Conservation (phyloP, 2,797 vertebrate species). For the Microcaecilia unicolor region DNA sequence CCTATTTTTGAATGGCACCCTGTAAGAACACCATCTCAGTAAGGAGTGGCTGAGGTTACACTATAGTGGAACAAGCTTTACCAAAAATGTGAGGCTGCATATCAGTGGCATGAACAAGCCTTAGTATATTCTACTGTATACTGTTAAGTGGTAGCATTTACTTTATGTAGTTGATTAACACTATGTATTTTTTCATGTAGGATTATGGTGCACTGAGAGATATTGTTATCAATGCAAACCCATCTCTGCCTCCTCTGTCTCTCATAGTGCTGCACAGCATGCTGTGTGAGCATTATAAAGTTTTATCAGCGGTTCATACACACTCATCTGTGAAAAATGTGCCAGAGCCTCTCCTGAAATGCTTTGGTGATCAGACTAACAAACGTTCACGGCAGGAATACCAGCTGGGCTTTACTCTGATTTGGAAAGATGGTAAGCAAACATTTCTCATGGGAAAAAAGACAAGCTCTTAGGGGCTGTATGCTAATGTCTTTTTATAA, state of each 20-base stretch:
- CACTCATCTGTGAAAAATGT: conserved; percentile 76
- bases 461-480: too few species aligned
- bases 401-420: conserved; percentile 89
- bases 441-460: neutral
- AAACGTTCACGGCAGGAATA: conserved; percentile 73
- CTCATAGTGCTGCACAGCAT: conserved; percentile 81
- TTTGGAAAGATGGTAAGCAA: conserved; percentile 92
- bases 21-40: too few species aligned
- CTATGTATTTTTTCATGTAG: conserved; percentile 36
- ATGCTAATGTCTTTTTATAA: too few species aligned
- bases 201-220: conserved; percentile 83
- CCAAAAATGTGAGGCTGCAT: too few species aligned
- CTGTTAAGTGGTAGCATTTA: too few species aligned
- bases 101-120: too few species aligned
- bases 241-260: conserved; percentile 72
- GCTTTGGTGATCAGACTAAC: conserved; percentile 73
- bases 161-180: too few species aligned
- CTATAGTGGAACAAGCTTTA: too few species aligned
- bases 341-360: conserved; percentile 71
- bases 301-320: conserved; percentile 78
- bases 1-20: too few species aligned
- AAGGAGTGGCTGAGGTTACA: too few species aligned
- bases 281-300: conserved; percentile 74
- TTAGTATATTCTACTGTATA: too few species aligned
- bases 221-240: conserved; percentile 90